phyloP scores from a whole-genome alignment of 2,113 vertebrate genomes.

The Origma solitaria region DNA sequence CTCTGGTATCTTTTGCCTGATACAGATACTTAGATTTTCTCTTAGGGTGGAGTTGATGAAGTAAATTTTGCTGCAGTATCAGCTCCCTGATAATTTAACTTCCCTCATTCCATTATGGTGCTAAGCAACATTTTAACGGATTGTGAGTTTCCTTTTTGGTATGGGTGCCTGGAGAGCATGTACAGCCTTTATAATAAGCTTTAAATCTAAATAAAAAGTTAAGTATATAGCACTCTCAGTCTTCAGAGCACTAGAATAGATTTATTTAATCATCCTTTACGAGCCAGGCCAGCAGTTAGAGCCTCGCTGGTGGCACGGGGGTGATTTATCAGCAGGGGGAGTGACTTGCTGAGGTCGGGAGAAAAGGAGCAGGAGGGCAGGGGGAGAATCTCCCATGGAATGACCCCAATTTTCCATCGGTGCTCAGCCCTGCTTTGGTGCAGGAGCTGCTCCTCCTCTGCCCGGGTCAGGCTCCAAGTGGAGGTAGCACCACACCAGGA shows the following conservation, averaged over 20 bases:
- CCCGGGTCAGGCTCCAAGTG: accelerated
- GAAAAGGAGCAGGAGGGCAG: background rate
- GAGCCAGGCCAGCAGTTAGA: background rate
- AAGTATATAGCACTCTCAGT: background rate
- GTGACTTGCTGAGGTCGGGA: background rate
- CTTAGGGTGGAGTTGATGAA: background rate
- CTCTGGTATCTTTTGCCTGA: background rate
- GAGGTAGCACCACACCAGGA: accelerated
- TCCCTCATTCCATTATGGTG: background rate
- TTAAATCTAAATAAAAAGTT: conserved; percentile 55
- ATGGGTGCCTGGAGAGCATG: conserved; percentile 31
- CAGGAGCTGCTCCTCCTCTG: accelerated
- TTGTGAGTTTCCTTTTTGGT: background rate
- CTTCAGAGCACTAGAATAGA: background rate
- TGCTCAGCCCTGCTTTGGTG: accelerated
- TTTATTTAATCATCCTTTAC: conserved; percentile 40
- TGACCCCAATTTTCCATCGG: accelerated
- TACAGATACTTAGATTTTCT: background rate
- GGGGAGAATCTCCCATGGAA: accelerated
- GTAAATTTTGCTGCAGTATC: background rate
- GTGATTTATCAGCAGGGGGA: background rate
- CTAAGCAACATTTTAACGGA: conserved; percentile 14
- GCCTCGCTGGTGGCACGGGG: background rate
- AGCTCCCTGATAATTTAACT: conserved; percentile 11
- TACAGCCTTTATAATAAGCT: background rate